Evolutionary conservation across 2,113 vertebrate species (phyloP).

Genomic region (Fulica atra): DNA sequence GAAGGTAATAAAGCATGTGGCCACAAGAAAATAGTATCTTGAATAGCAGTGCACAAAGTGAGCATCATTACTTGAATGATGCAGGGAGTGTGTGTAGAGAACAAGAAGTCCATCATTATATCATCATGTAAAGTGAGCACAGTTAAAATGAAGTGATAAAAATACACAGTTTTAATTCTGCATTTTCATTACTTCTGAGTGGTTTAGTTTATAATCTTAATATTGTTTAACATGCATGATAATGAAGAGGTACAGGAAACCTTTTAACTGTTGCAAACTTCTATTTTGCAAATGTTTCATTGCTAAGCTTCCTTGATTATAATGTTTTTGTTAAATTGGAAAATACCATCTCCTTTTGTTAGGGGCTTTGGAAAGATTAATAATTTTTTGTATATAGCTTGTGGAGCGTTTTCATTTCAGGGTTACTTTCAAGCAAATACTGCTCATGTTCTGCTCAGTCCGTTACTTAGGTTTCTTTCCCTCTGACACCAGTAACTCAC

Average conservation of each 20-base stretch:
- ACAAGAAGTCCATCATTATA: background rate
- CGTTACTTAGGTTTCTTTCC: background rate
- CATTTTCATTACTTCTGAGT: background rate
- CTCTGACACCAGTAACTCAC: background rate
- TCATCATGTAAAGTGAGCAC: background rate
- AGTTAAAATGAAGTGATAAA: background rate
- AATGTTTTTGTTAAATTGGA: background rate
- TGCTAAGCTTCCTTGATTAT: background rate
- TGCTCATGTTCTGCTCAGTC: background rate
- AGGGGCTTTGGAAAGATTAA: background rate
- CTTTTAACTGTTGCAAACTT: background rate
- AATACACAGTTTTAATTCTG: background rate
- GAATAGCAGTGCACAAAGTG: background rate
- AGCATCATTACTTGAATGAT: background rate
- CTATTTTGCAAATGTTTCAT: background rate
- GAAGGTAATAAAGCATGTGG: background rate
- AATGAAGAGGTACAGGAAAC: background rate
- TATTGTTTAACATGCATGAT: background rate
- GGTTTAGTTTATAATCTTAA: constrained; percentile 3
- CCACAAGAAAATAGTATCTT: background rate
- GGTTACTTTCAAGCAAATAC: background rate
- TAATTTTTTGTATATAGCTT: background rate
- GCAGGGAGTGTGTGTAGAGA: background rate
- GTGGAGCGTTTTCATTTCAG: background rate
- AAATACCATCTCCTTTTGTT: background rate